Evolutionary conservation across 35 echinoderm and acorn worm genomes (phyloP), one percentile per base, ranked within the genome.

Genomic region (Diadema setosum): DNA sequence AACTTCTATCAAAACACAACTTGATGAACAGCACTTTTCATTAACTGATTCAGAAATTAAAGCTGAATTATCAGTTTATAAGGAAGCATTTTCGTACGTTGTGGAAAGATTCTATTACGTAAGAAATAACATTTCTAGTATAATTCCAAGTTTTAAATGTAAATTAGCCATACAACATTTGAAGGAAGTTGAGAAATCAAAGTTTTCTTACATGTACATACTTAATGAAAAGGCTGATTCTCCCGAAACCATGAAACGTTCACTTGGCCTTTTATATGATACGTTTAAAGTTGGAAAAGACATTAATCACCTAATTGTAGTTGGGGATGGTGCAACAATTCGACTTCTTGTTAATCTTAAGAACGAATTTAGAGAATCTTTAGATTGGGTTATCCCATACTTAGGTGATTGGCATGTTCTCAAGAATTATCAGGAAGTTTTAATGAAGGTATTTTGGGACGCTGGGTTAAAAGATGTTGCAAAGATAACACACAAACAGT

Each of bases 321-420:
- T 75, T 37, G 94, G 94, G 20, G 94, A 96, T 87, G 86, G 90
- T 42, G 87, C 87, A 84, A 92, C 89, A n/a, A n/a, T n/a, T n/a
- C n/a, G n/a, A n/a, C n/a, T n/a, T n/a, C n/a, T n/a, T n/a, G n/a
- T n/a, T n/a, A n/a, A n/a, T n/a, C n/a, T n/a, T n/a, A n/a, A n/a
- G n/a, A n/a, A n/a, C n/a, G n/a, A n/a, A n/a, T n/a, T n/a, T n/a
- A n/a, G n/a, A n/a, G n/a, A n/a, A n/a, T n/a, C n/a, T n/a, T n/a
- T 92, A 9, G 58, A 84, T 32, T 96, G 94, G 94, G 58, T 96
- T 15, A 84, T 95, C 39, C 84, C 93, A 8, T 95, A 76, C 39
- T 59, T 91, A 63, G 93, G 93, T 32, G 93, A 95, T 76, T 95
- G 93, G 93, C 93, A 95, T 80, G 80, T 91, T 27, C 43, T 95